phyloP scores from a whole-genome alignment of 2,888 invertebrate genomes.

The Caenorhabditis macrosperma region DNA sequence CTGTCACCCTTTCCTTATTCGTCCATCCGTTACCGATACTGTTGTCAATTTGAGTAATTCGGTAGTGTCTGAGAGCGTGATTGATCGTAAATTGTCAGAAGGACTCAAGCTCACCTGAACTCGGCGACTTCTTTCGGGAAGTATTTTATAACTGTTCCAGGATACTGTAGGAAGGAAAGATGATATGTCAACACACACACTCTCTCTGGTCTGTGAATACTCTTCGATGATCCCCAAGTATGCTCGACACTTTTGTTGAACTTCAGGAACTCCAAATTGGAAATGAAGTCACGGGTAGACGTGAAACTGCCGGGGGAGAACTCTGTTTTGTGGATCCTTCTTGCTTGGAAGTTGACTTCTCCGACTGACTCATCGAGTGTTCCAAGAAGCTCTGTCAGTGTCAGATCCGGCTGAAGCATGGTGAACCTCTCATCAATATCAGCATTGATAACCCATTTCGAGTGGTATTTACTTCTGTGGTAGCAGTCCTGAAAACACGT shows the following conservation, averaged over 20 bases:
- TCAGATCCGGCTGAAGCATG: neutral
- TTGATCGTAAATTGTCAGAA: neutral
- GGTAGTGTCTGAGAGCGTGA: neutral
- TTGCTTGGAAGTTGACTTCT: neutral
- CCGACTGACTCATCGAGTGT: neutral
- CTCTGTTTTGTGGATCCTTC: neutral
- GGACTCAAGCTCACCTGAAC: neutral
- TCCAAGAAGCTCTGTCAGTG: neutral
- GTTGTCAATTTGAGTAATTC: neutral
- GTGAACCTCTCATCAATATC: constrained; percentile 31
- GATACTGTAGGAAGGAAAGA: neutral
- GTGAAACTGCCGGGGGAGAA: neutral
- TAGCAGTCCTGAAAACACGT: constrained; percentile 22
- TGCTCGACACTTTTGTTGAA: neutral
- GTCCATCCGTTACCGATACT: constrained; percentile 8
- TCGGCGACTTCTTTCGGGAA: neutral
- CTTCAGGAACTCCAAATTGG: neutral
- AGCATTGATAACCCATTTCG: constrained; percentile 40
- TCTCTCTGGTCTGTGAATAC: neutral
- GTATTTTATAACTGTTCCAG: neutral
- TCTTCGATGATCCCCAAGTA: neutral
- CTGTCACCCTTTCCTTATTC: neutral
- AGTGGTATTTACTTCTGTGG: constrained; percentile 31
- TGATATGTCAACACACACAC: neutral
- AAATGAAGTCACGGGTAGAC: neutral